Evolutionary conservation across 2,888 invertebrate genomes (phyloP).

Genomic region (Colostygia pectinataria): DNA sequence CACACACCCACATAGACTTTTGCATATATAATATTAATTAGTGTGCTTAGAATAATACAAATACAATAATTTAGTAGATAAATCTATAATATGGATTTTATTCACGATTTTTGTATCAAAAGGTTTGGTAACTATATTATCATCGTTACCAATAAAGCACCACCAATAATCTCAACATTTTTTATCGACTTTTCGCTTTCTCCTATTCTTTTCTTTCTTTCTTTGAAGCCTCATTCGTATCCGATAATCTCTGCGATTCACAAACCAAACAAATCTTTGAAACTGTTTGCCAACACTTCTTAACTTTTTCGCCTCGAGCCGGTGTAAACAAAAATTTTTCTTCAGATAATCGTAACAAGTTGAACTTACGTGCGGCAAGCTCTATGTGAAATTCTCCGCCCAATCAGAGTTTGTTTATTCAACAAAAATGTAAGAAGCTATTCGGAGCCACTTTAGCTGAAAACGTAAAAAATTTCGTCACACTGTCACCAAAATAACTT

Average conservation of each 20-base stretch:
- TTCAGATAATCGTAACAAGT: constrained; percentile 16
- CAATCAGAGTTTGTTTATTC: constrained; percentile 1
- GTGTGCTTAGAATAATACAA: too few relatives aligned
- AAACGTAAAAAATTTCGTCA: constrained; percentile 55
- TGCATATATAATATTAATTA: too few relatives aligned
- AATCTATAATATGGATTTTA: too few relatives aligned
- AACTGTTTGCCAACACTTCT: background rate
- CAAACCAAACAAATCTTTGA: constrained; percentile 6
- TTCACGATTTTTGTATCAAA: too few relatives aligned
- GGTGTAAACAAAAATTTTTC: constrained; percentile 7
- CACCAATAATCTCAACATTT: too few relatives aligned
- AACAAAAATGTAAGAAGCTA: constrained; percentile 14
- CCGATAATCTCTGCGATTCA: constrained; percentile 8
- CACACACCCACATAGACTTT: too few relatives aligned
- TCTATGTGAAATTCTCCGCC: background rate
- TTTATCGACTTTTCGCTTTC: too few relatives aligned
- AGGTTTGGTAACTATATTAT: too few relatives aligned
- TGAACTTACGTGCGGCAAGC: background rate
- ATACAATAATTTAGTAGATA: too few relatives aligned
- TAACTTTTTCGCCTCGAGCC: background rate
- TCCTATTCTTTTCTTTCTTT: too few relatives aligned
- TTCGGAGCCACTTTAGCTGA: constrained; percentile 37
- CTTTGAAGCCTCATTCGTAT: background rate
- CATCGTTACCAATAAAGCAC: too few relatives aligned
- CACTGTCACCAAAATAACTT: constrained; percentile 58